These are phyloP conservation scores for Chelonoidis abingdonii DNA, from an alignment of 2,113 vertebrate species.

Conservation along the genomic window DNA sequence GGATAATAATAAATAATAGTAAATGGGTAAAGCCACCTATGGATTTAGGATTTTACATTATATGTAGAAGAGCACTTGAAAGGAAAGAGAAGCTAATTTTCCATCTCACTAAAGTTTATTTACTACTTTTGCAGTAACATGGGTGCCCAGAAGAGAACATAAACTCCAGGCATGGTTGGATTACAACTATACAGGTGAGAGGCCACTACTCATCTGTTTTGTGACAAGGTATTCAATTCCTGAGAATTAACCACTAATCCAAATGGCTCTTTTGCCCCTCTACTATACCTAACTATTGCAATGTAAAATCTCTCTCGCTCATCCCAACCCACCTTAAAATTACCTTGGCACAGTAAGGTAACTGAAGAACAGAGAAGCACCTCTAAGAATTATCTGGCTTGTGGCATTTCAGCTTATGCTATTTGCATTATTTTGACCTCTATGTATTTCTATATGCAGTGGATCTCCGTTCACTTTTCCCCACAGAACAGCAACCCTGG, in stretches of 20 bases:
- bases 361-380: conserved; percentile 18
- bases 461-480: neutral
- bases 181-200: neutral
- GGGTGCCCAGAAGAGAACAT: neutral
- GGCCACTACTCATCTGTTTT: too few relatives aligned
- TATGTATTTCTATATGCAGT: rapidly evolving
- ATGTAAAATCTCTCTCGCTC: neutral
- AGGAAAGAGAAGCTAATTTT: neutral
- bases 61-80: neutral
- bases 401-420: conserved; percentile 27
- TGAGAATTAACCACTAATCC: neutral
- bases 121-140: neutral
- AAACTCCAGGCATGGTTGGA: neutral
- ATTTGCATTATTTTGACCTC: conserved; percentile 27
- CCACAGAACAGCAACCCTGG: neutral
- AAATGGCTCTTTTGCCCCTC: neutral
- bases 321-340: neutral
- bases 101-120: too few relatives aligned
- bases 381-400: neutral
- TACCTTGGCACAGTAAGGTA: conserved; percentile 8
- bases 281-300: neutral
- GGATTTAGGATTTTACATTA: neutral
- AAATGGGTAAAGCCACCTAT: neutral
- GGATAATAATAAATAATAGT: neutral
- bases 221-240: neutral